These are phyloP conservation scores for Chroicocephalus ridibundus DNA, from an alignment of 2,113 vertebrate species.

Conservation along the genomic window DNA sequence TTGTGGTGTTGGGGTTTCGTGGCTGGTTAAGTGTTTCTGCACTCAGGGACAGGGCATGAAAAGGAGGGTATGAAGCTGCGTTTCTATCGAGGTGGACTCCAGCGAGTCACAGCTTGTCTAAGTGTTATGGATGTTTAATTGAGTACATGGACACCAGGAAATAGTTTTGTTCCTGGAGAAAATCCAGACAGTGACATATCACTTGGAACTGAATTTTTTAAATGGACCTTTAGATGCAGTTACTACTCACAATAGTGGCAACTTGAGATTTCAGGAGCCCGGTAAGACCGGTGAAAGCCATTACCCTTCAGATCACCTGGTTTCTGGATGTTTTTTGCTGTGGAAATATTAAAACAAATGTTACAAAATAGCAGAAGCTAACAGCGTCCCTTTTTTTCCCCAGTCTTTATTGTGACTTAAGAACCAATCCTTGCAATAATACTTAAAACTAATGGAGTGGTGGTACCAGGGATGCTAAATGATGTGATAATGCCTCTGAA, in stretches of 20 bases:
- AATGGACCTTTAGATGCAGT: constrained; percentile 4
- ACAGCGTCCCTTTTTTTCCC: not conserved
- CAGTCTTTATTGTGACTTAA: not conserved
- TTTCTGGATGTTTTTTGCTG: not conserved
- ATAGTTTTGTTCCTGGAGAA: not conserved
- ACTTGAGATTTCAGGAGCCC: not conserved
- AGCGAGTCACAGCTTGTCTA: not conserved
- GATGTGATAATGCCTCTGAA: not conserved
- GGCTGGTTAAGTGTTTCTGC: not conserved
- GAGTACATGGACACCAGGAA: not conserved
- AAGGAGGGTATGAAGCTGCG: not conserved
- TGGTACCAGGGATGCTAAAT: not conserved
- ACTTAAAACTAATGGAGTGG: not conserved
- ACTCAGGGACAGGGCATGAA: not conserved
- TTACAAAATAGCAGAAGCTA: not conserved
- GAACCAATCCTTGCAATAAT: not conserved
- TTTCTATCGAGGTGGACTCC: not conserved
- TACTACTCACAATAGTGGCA: not conserved
- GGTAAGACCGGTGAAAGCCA: not conserved
- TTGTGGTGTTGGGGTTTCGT: not conserved
- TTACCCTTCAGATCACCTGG: not conserved
- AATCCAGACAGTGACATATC: not conserved
- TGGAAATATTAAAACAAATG: not conserved
- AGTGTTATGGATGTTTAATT: constrained; percentile 3
- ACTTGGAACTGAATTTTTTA: constrained; percentile 25